Conservation (phyloP, 2,113 vertebrate genomes). For the Rhizomys pruinosus region DNA sequence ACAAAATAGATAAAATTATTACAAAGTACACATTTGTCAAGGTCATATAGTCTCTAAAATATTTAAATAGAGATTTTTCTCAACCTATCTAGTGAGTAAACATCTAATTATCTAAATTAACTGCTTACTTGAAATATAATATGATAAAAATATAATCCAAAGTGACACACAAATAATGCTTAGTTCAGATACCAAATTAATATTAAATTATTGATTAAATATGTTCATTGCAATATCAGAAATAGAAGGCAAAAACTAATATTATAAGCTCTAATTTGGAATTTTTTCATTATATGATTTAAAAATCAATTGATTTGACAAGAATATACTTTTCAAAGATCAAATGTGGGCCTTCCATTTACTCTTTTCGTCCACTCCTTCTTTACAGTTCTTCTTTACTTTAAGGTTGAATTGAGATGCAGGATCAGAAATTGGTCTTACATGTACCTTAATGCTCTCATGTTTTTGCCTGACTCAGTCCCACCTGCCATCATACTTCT, state of each 20-base stretch:
- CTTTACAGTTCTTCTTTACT: not conserved
- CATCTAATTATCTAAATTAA: not conserved
- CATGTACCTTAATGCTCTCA: too few relatives aligned
- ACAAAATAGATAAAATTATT: not conserved
- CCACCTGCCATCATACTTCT: fast-evolving
- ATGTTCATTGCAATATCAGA: not conserved
- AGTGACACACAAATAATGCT: not conserved
- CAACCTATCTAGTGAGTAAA: not conserved
- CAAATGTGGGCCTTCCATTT: not conserved
- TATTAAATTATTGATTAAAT: not conserved
- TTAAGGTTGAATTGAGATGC: not conserved
- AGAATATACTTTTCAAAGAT: not conserved
- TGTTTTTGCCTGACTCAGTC: fast-evolving
- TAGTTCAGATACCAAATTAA: not conserved
- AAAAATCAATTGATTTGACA: not conserved
- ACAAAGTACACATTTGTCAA: not conserved
- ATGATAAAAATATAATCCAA: not conserved
- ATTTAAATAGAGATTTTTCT: not conserved
- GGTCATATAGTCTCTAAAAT: not conserved
- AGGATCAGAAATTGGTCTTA: fast-evolving
- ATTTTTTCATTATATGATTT: not conserved
- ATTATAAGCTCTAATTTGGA: not conserved
- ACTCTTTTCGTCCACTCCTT: too few relatives aligned
- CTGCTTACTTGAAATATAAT: not conserved
- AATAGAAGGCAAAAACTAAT: not conserved